Evolutionary conservation across 2,113 vertebrate species (phyloP), one percentile per base, ranked within the genome.

Genomic region (Montifringilla adamsi): DNA sequence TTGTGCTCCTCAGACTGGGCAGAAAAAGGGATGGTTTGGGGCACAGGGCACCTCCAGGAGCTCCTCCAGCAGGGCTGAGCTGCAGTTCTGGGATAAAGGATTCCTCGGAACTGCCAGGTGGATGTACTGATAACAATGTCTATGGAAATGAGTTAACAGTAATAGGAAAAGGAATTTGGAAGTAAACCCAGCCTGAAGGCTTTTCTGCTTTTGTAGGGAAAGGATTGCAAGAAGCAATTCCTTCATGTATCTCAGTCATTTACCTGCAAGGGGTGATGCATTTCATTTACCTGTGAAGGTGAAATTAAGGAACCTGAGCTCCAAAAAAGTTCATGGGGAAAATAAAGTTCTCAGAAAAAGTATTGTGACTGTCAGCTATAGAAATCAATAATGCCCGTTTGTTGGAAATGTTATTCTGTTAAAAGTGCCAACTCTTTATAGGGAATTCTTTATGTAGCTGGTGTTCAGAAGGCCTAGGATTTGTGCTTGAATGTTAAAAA

Each of bases 121-220:
- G 49, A 49, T 77, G 59, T 30, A 1, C 44, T 50, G 59, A 26
- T 58, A 52, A 3, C 60, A 52, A 46, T 3, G 1, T 15, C 76
- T 77, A 3, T 52, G 58, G 73, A 31, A 84, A 74, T 31, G 49
- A 62, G 53, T 64, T 33, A 46, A 17, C 28, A 31, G 50, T 4
- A 12, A 11, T 17, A 69, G 2, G 6, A 24, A 22, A 72, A 89
- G 58, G 62, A 59, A 63, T 43, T 35, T 68, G 60, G 52, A 58
- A 89, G 55, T 17, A 91, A 75, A 72, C 22, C 53, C 53, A 22
- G 68, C 91, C 83, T 37, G 69, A 56, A 50, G 89, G 77, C 63
- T 74, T 63, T 49, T 64, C 33, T 84, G 0, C 66, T 60, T 43
- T 7, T 50, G 11, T 63, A 64, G 64, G 73, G 30, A 72, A 35